Evolutionary conservation across 2,113 vertebrate species (phyloP).

Genomic region (Trochalopteron elliotii): DNA sequence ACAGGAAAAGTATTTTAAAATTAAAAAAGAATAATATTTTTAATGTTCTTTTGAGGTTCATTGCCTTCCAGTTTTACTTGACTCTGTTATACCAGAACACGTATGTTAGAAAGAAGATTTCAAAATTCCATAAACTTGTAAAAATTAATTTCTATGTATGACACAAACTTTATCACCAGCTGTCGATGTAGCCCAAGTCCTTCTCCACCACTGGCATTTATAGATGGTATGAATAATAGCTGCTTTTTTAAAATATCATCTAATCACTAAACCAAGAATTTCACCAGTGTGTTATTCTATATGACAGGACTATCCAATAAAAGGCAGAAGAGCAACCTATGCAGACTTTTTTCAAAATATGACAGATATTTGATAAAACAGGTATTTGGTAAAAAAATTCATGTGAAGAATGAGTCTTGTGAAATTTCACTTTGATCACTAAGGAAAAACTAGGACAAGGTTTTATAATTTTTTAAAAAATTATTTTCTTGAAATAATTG

Average conservation of each 20-base stretch:
- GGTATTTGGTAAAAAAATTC: neutral
- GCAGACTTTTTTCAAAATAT: neutral
- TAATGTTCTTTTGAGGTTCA: neutral
- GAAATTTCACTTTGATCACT: neutral
- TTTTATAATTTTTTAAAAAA: neutral
- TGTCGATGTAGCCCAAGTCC: neutral
- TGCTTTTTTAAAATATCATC: neutral
- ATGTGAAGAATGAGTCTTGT: neutral
- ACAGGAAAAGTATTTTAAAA: neutral
- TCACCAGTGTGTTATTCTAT: neutral
- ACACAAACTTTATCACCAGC: neutral
- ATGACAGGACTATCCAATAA: neutral
- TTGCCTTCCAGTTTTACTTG: neutral
- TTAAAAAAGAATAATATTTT: neutral
- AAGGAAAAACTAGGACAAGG: neutral
- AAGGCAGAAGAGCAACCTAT: neutral
- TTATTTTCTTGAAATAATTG: neutral
- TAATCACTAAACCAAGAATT: neutral
- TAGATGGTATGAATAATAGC: neutral
- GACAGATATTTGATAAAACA: neutral
- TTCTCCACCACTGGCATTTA: neutral
- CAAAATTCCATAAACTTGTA: neutral
- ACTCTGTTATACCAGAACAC: neutral
- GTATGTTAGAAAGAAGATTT: neutral
- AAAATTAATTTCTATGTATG: neutral